Conservation (phyloP, 2,797 vertebrate species). For the Podarcis siculus region DNA sequence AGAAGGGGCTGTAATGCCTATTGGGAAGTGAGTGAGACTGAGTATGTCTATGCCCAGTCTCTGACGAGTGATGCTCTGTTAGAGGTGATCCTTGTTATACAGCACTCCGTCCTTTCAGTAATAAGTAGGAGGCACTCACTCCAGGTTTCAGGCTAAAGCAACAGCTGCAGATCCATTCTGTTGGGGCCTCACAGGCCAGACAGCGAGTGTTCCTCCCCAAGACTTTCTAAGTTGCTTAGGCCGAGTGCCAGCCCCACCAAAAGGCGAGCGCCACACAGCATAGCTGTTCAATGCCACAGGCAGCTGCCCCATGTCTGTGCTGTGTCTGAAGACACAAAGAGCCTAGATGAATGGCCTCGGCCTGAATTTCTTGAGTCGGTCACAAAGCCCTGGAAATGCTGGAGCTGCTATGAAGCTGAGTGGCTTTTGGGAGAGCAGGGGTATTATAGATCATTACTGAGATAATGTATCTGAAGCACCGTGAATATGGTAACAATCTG, state of each 20-base stretch:
- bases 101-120: background rate
- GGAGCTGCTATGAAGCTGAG: background rate
- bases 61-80: background rate
- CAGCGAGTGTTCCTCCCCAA: conserved; percentile 25
- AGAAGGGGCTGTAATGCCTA: background rate
- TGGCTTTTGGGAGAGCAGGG: background rate
- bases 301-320: conserved; percentile 30
- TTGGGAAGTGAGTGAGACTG: background rate
- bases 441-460: background rate
- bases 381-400: background rate
- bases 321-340: conserved; percentile 11
- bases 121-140: background rate
- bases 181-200: conserved; percentile 15
- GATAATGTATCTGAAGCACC: background rate
- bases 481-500: background rate
- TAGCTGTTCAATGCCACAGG: conserved; percentile 8
- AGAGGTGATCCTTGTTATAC: background rate
- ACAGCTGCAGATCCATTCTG: conserved; percentile 23
- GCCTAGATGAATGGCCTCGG: background rate
- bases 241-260: conserved; percentile 23
- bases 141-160: background rate
- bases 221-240: conserved; percentile 35
- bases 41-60: background rate
- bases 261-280: background rate
- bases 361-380: background rate